phyloP scores from a whole-genome alignment of 2,113 vertebrate species.

The Electrona antarctica region DNA sequence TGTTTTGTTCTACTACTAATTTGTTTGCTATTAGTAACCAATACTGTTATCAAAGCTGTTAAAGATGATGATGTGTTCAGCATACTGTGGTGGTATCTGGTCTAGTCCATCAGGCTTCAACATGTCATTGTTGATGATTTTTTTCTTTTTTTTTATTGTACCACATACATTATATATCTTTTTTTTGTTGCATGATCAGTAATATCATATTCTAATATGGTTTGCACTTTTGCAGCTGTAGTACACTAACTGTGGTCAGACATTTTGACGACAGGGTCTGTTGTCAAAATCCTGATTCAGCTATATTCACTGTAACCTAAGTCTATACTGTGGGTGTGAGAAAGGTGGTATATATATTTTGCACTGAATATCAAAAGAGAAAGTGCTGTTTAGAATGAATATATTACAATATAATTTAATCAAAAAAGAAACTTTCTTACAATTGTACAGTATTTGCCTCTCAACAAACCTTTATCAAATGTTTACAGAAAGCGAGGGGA shows the following conservation, averaged over 20 bases:
- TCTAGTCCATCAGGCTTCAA: slow-evolving; percentile 15
- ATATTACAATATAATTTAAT: slow-evolving; percentile 15
- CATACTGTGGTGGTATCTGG: slow-evolving; percentile 3
- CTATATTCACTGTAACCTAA: slow-evolving; percentile 3
- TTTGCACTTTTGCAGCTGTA: slow-evolving; percentile 23
- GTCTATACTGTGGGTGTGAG: slow-evolving; percentile 18
- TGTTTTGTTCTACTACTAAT: slow-evolving; percentile 20
- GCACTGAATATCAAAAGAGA: slow-evolving; percentile 42
- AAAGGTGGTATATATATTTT: slow-evolving; percentile 26
- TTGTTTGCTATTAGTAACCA: slow-evolving; percentile 23
- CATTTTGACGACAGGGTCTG: not conserved
- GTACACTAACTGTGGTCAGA: slow-evolving; percentile 7
- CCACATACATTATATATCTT: slow-evolving; percentile 1
- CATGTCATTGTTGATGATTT: slow-evolving; percentile 30
- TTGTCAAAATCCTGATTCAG: slow-evolving; percentile 1
- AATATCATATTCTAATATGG: slow-evolving; percentile 31
- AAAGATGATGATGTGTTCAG: slow-evolving; percentile 9
- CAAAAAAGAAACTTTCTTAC: slow-evolving; percentile 35
- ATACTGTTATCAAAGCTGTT: slow-evolving; percentile 13
- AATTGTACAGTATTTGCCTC: slow-evolving; percentile 41
- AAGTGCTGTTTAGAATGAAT: slow-evolving; percentile 34
- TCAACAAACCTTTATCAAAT: slow-evolving; percentile 27
- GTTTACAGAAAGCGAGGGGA: slow-evolving; percentile 44
- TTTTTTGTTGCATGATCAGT: slow-evolving; percentile 36
- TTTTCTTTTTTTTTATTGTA: slow-evolving; percentile 7